Evolutionary conservation across 2,888 invertebrate species (phyloP), one percentile per base, ranked within the genome.

Genomic region (Stenchaetothrips biformis): DNA sequence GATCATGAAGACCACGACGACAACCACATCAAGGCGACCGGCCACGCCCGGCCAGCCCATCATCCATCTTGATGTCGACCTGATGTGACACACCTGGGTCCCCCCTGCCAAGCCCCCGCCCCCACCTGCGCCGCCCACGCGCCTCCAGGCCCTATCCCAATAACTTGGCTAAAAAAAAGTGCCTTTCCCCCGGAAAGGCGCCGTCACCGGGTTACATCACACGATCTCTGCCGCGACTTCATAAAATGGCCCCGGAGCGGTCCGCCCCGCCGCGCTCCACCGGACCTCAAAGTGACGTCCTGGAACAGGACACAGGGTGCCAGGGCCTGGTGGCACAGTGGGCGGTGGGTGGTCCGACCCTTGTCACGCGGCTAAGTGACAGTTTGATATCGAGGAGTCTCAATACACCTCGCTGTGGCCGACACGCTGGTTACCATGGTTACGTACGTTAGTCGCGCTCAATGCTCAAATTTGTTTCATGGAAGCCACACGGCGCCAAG

Each of bases 361-460:
- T 74, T 21, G 67, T 74, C 67, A 74, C 21, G 21, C 67, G 37
- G 37, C 25, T 74, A 74, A 74, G 67, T 74, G 67, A 74, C 67
- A 74, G 67, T 11, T 11, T 74, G 67, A 74, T 74, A 74, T 74
- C 67, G 67, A 74, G 67, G 25, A 37, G 37, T 37, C 37, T 37
- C 37, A 37, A 37, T 37, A 37, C 37, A 37, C 37, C 37, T 37
- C 37, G 37, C 37, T 37, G 37, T 4, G 37, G 37, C 37, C 2
- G 37, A 37, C 37, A 37, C 37, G 2, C 37, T 37, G 37, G 37
- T 37, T 4, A 37, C 37, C 37, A 37, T 1, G 37, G 37, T 37
- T 37, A 4, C 37, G 1, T 4, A 37, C 37, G 37, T 37, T 37
- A 4, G 37, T 4, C 37, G 37, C 37, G 37, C n/a, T n/a, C n/a